Percentiles rank a stretch among this genome's conserved stretches.
Conservation (phyloP, 2,113 vertebrate species). For the Lates calcarifer region DNA sequence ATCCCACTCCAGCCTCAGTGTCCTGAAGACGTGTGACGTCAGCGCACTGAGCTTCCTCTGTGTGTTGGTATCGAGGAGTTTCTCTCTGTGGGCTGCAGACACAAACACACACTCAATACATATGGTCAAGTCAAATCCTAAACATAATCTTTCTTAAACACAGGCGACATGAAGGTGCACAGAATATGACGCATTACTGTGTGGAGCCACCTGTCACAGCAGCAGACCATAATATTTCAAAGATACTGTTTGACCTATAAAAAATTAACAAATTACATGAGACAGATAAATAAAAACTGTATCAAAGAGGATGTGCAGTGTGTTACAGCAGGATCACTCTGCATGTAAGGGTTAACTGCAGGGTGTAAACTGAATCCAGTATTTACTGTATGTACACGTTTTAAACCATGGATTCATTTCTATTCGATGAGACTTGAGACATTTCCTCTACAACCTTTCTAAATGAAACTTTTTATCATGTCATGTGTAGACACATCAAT, state of each 20-base stretch:
- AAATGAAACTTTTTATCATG: background rate
- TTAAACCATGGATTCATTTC: no score
- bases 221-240: slow-evolving; percentile 5
- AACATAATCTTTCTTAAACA: background rate
- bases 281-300: no score
- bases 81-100: slow-evolving; percentile 24
- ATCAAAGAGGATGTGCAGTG: no score
- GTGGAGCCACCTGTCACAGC: background rate
- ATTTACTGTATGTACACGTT: no score
- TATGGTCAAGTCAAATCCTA: background rate
- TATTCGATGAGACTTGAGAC: no score
- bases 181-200: slow-evolving; percentile 7
- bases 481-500: no score
- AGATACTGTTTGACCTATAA: background rate
- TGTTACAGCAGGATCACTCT: no score
- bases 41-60: background rate
- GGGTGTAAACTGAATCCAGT: no score
- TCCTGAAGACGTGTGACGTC: slow-evolving; percentile 27
- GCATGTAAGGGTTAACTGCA: no score
- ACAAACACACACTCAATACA: slow-evolving; percentile 15
- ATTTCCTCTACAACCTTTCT: background rate
- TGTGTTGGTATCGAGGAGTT: background rate
- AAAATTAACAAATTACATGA: no score
- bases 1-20: slow-evolving; percentile 23
- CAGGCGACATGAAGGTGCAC: background rate